A percentile compares a stretch with the other conserved stretches of the same genome.
These are phyloP conservation scores for Anolis carolinensis DNA, from an alignment of 2,113 vertebrate genomes.

Conservation along the genomic window DNA sequence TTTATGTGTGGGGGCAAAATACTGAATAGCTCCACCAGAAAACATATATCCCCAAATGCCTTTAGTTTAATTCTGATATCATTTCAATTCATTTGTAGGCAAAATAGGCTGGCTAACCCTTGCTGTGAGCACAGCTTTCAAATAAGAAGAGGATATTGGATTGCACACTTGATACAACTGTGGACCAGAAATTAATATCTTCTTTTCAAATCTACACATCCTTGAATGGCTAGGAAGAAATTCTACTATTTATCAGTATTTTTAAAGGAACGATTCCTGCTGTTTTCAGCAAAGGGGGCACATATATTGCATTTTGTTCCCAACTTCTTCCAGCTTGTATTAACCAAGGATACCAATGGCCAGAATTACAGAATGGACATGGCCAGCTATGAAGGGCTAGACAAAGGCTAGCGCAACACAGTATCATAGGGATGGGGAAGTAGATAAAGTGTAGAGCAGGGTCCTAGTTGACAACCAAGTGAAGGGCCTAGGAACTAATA, in stretches of 20 bases:
- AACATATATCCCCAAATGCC: background rate
- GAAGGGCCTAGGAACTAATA: no score
- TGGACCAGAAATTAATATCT: slow-evolving; percentile 4
- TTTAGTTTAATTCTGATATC: slow-evolving; percentile 24
- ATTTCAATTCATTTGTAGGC: background rate
- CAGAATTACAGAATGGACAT: no score
- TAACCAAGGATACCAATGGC: background rate
- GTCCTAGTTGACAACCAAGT: no score
- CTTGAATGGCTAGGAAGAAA: background rate
- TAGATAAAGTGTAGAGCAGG: no score
- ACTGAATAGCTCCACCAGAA: background rate
- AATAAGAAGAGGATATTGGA: slow-evolving; percentile 9
- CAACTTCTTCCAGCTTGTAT: background rate
- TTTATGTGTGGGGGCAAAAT: background rate
- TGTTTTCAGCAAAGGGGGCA: slow-evolving; percentile 6
- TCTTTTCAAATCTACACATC: background rate
- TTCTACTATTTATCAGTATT: background rate
- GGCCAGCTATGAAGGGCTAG: no score
- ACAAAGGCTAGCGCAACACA: no score
- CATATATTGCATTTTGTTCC: background rate
- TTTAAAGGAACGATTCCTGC: background rate
- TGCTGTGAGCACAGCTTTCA: background rate
- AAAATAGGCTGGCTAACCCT: background rate
- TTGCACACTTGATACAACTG: slow-evolving; percentile 1
- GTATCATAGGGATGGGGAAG: no score